These are phyloP conservation scores for Oeneis ivallda DNA, from an alignment of 2,888 invertebrate species.

Conservation along the genomic window DNA sequence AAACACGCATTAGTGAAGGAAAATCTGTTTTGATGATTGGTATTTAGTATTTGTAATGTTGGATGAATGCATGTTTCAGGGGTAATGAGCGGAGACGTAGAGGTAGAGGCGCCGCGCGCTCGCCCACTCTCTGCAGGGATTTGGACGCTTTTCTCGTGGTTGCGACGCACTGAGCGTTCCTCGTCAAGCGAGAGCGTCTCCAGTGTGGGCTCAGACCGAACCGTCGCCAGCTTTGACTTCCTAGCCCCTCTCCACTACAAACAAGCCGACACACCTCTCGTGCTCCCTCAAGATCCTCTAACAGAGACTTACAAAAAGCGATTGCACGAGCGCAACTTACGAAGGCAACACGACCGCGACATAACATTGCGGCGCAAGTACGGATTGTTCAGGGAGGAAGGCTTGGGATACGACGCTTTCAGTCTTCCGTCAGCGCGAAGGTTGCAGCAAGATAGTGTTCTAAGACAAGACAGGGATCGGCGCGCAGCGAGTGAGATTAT, in stretches of 20 bases:
- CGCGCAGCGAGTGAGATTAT: conserved; percentile 84
- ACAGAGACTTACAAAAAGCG: conserved; percentile 84
- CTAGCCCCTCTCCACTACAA: conserved; percentile 80
- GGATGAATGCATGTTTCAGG: conserved; percentile 49
- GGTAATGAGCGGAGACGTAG: conserved; percentile 68
- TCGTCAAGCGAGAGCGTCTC: conserved; percentile 80
- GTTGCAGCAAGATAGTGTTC: conserved; percentile 39
- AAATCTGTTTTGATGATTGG: background rate
- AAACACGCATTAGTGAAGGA: background rate
- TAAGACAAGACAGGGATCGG: conserved; percentile 64
- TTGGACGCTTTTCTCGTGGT: conserved; percentile 87
- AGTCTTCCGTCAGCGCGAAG: conserved; percentile 60
- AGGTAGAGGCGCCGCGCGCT: conserved; percentile 59
- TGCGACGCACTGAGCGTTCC: conserved; percentile 81
- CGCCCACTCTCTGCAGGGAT: conserved; percentile 75
- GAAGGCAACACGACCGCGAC: conserved; percentile 82
- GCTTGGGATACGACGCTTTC: conserved; percentile 64
- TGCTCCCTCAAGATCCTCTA: conserved; percentile 78
- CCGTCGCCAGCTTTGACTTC: conserved; percentile 87
- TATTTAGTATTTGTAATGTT: background rate
- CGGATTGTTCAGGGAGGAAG: conserved; percentile 67
- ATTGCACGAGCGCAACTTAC: conserved; percentile 81
- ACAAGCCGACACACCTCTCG: conserved; percentile 59
- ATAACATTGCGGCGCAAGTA: conserved; percentile 85
- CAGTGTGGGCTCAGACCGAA: conserved; percentile 87